phyloP scores from a whole-genome alignment of 1,140 invertebrate species.

The Meloidogyne hapla region DNA sequence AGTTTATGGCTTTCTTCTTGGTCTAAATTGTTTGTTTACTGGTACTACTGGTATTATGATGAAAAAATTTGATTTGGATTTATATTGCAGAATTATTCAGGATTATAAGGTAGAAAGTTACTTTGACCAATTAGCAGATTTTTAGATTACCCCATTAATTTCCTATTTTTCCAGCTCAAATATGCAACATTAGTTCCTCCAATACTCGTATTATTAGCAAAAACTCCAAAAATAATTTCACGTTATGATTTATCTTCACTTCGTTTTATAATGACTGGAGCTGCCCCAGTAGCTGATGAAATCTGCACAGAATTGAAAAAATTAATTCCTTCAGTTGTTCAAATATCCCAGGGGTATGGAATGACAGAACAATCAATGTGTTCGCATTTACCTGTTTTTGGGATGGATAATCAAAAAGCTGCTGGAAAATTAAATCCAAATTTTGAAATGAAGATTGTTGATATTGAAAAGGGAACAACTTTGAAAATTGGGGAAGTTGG shows the following conservation, averaged over 20 bases:
- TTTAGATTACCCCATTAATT: too few species aligned
- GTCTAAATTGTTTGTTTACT: constrained; percentile 66
- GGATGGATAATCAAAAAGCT: constrained; percentile 22
- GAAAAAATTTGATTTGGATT: constrained; percentile 74
- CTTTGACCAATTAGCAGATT: not conserved
- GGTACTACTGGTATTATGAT: constrained; percentile 75
- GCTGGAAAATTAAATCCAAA: constrained; percentile 38
- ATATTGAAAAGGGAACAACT: constrained; percentile 37
- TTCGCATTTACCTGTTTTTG: constrained; percentile 42
- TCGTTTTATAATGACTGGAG: constrained; percentile 35
- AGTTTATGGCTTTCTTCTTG: constrained; percentile 73
- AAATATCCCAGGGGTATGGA: constrained; percentile 43
- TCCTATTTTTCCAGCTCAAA: not conserved
- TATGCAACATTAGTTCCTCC: constrained; percentile 36
- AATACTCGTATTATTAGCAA: constrained; percentile 46
- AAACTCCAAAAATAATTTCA: constrained; percentile 39
- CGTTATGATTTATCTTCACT: constrained; percentile 44
- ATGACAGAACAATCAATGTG: constrained; percentile 42
- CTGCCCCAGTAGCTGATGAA: constrained; percentile 41
- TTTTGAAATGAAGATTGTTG: constrained; percentile 50
- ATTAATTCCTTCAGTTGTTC: constrained; percentile 20
- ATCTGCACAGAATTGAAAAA: constrained; percentile 34
- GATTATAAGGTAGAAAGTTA: constrained; percentile 68
- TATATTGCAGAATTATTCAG: constrained; percentile 72
- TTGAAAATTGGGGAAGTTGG: constrained; percentile 36